These are phyloP conservation scores for Aselliscus stoliczkanus DNA, from an alignment of 2,797 vertebrate genomes.

Conservation along the genomic window DNA sequence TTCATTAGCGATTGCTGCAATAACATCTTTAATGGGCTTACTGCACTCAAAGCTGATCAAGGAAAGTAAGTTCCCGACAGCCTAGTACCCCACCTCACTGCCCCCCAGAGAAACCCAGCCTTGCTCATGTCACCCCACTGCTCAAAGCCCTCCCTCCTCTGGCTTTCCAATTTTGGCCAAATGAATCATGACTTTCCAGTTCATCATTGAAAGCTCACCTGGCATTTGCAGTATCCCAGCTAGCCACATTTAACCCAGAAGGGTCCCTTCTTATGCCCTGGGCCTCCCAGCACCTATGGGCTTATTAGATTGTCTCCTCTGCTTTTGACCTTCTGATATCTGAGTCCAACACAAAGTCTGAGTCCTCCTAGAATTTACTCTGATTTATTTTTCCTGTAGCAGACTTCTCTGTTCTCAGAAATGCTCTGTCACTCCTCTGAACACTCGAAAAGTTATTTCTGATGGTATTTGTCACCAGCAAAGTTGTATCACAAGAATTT, in stretches of 20 bases:
- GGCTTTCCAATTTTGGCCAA: not conserved
- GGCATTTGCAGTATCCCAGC: not conserved
- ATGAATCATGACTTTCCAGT: accelerated
- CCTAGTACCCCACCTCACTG: not conserved
- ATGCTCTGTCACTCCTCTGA: not conserved
- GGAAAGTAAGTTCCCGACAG: not conserved
- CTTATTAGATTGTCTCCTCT: not conserved
- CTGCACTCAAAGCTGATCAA: no score
- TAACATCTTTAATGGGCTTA: not conserved
- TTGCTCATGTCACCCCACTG: accelerated
- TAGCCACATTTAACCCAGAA: not conserved
- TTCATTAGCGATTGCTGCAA: not conserved
- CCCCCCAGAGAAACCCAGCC: not conserved
- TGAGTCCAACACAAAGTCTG: not conserved
- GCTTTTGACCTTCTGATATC: not conserved
- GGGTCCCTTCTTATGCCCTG: not conserved
- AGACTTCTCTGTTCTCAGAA: not conserved
- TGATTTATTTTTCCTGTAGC: not conserved
- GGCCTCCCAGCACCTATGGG: not conserved
- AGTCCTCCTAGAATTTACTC: not conserved
- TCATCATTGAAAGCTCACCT: not conserved
- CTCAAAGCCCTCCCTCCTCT: not conserved
- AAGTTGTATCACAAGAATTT: not conserved
- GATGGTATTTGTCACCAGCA: not conserved
- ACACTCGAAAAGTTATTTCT: not conserved